Evolutionary conservation across 1,140 invertebrate species (phyloP), one percentile per base, ranked within the genome.

Genomic region (Drosophila elegans): DNA sequence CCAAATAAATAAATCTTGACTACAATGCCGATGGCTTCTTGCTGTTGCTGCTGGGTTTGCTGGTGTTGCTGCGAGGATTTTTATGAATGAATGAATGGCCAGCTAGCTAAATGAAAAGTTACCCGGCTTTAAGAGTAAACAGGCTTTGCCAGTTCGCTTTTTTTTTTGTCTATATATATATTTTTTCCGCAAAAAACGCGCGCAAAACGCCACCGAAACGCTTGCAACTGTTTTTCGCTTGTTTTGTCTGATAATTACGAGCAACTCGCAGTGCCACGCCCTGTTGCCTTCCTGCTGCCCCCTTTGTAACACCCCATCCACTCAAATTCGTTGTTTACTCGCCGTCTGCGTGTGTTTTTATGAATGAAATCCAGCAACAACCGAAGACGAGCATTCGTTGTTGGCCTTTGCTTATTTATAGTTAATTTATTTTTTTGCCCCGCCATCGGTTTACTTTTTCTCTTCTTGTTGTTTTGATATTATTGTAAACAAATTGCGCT

Each of bases 1-100:
- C 79, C 69, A 89, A 89, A 88, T 86, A 88, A 89, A 88, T 88
- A 82, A 88, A 88, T 83, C 83, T 75, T 69, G 69, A 53, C 71
- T 75, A 76, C 73, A 76, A 76, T 76, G 54, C 72, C 73, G 62
- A 67, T 41, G 56, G 66, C 57, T 49, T 45, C 61, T 68, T 64
- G 68, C n/a, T 48, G 46, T 48, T 48, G 41, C 39, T 42, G 39
- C 39, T 42, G 39, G n/a, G n/a, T 42, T 42, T 72, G 59, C 32
- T 63, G 64, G 25, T 72, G 61, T n/a, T 61, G 76, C 34, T 64
- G 66, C 41, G 66, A 68, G 45, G 44, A 51, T 88, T 86, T 88
- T 86, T 88, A 85, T 85, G 81, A 85, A 85, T 85, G 81, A 83
- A 83, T 71, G 79, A 84, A 84, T 79, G 74, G 62, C 67, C 60